These are phyloP conservation scores for Stegostoma tigrinum DNA, from an alignment of 2,113 vertebrate genomes.

Conservation along the genomic window DNA sequence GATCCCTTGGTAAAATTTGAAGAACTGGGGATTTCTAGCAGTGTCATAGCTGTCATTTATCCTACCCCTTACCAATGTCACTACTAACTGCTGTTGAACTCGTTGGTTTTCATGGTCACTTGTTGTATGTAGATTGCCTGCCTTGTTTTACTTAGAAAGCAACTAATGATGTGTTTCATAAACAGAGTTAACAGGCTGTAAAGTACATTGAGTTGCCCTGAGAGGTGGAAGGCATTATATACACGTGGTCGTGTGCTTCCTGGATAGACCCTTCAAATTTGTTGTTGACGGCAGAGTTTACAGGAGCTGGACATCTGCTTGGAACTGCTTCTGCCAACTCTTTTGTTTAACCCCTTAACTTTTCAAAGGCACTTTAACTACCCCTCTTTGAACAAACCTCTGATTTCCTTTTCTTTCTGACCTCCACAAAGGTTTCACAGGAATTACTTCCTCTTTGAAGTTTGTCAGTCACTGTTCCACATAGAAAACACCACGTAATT, in stretches of 20 bases:
- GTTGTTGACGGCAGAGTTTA: neutral
- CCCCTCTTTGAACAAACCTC: neutral
- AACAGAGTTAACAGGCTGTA: neutral
- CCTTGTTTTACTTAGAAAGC: neutral
- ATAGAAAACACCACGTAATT: neutral
- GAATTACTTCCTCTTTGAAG: neutral
- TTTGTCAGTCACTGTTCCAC: neutral
- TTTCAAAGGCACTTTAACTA: neutral
- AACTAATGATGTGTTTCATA: neutral
- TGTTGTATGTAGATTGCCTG: neutral
- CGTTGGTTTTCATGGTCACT: neutral
- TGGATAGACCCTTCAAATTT: neutral
- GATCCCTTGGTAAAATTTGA: neutral
- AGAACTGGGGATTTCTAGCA: neutral
- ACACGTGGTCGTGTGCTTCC: neutral
- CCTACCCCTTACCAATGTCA: neutral
- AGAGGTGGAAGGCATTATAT: neutral
- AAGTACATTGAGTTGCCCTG: neutral
- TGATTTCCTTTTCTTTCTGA: neutral
- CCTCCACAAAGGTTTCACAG: neutral
- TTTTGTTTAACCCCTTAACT: neutral
- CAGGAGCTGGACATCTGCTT: neutral
- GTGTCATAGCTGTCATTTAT: neutral
- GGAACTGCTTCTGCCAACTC: neutral
- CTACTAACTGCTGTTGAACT: neutral